Evolutionary conservation across 1,140 invertebrate species (phyloP).

Genomic region (Drosophila pectinifera): DNA sequence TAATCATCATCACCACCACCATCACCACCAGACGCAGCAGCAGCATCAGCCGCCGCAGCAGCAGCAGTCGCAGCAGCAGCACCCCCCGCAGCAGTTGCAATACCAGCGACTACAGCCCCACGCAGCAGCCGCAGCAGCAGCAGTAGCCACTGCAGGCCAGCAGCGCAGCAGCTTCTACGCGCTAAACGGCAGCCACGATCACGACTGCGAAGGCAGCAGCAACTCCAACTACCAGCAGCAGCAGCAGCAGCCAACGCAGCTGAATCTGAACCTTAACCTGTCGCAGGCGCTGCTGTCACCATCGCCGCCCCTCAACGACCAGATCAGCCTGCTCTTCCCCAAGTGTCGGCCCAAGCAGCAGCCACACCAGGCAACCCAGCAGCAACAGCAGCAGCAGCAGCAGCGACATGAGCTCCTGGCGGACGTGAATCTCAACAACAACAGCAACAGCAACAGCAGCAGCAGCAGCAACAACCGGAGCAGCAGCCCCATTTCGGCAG

Average conservation of each 20-base stretch:
- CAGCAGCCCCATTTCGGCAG: slow-evolving; percentile 16
- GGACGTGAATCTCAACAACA: slow-evolving; percentile 36
- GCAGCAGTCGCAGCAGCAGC: slow-evolving; percentile 39
- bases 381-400: slow-evolving; percentile 54
- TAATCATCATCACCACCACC: slow-evolving; percentile 82
- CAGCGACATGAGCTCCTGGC: slow-evolving; percentile 30
- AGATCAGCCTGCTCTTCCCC: slow-evolving; percentile 92
- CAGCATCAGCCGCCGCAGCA: slow-evolving; percentile 49
- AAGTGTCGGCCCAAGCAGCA: slow-evolving; percentile 90
- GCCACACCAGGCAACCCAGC: slow-evolving; percentile 26
- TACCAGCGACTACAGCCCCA: slow-evolving; percentile 48
- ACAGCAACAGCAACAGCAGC: slow-evolving; percentile 27
- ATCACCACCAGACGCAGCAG: slow-evolving; percentile 59
- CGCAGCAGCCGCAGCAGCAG: slow-evolving; percentile 30
- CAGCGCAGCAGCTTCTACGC: slow-evolving; percentile 46
- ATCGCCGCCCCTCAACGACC: slow-evolving; percentile 87
- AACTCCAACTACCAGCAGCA: slow-evolving; percentile 43
- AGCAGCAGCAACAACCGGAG: slow-evolving; percentile 34
- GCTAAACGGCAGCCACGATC: slow-evolving; percentile 50
- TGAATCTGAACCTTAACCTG: slow-evolving; percentile 44
- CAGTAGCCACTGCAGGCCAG: slow-evolving; percentile 19
- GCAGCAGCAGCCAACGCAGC: slow-evolving; percentile 51
- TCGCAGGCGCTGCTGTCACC: slow-evolving; percentile 84
- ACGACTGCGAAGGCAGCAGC: slow-evolving; percentile 52
- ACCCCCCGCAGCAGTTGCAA: slow-evolving; percentile 37